phyloP scores from a whole-genome alignment of 2,888 invertebrate species.

The Parnassius smintheus region DNA sequence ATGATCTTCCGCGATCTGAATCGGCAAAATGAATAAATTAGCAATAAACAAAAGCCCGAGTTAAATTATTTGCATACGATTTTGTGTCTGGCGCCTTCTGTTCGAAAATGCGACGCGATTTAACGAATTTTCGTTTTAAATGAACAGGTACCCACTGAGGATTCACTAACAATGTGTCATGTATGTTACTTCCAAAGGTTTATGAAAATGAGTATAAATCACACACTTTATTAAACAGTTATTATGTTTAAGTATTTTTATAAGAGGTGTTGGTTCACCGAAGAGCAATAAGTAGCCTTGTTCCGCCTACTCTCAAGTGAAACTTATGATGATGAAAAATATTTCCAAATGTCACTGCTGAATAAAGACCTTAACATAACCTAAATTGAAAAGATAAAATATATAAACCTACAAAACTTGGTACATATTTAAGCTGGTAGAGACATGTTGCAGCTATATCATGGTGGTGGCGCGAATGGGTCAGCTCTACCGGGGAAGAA shows the following conservation, averaged over 20 bases:
- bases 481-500: too few relatives aligned
- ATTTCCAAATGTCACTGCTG: too few relatives aligned
- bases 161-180: constrained; percentile 1
- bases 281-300: too few relatives aligned
- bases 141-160: background rate
- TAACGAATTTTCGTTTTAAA: background rate
- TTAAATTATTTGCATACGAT: constrained; percentile 16
- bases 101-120: background rate
- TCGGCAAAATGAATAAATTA: constrained; percentile 18
- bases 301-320: too few relatives aligned
- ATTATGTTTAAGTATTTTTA: background rate
- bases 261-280: background rate
- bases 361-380: too few relatives aligned
- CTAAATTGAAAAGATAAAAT: too few relatives aligned
- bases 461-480: too few relatives aligned
- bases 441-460: too few relatives aligned
- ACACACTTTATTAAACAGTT: constrained; percentile 1
- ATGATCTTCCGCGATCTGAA: background rate
- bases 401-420: too few relatives aligned
- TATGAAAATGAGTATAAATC: background rate
- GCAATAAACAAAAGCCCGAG: constrained; percentile 13
- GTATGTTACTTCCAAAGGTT: constrained; percentile 1
- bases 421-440: too few relatives aligned
- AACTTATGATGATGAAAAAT: too few relatives aligned
- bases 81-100: constrained; percentile 10